Conservation (phyloP, 2,888 invertebrate genomes). For the Cataglyphis livida region DNA sequence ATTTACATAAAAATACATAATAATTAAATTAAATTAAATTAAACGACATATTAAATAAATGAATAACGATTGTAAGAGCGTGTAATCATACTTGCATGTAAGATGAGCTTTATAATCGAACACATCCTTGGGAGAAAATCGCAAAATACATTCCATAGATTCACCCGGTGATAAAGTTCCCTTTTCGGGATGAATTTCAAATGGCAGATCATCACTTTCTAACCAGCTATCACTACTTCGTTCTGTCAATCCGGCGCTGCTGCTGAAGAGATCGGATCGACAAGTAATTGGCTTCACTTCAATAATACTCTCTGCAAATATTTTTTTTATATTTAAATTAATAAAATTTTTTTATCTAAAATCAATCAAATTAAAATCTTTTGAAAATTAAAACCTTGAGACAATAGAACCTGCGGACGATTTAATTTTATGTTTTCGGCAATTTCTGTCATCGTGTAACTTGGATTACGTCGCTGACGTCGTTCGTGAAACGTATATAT, state of each 20-base stretch:
- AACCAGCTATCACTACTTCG: constrained; percentile 77
- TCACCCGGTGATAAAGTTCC: constrained; percentile 86
- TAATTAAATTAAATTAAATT: not conserved
- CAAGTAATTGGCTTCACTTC: constrained; percentile 32
- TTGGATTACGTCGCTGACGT: constrained; percentile 8
- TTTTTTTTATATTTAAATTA: not conserved
- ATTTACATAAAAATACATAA: not conserved
- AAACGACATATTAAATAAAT: not conserved
- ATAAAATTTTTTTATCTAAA: not conserved
- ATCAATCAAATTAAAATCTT: not conserved
- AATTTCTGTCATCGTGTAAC: not conserved
- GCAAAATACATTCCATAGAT: constrained; percentile 85
- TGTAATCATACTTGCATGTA: constrained; percentile 84
- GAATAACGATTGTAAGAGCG: not conserved
- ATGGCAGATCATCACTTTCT: constrained; percentile 85
- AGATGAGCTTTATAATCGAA: constrained; percentile 87
- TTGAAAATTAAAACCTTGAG: constrained; percentile 2
- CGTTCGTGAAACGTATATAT: not conserved
- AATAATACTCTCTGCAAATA: not conserved
- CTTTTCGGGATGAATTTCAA: constrained; percentile 86
- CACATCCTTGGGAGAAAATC: constrained; percentile 87
- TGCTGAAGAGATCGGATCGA: constrained; percentile 76
- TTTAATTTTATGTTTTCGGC: not conserved
- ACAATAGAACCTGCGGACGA: not conserved
- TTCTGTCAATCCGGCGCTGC: constrained; percentile 72